phyloP scores from a whole-genome alignment of 1,140 invertebrate species.

The Globodera rostochiensis region DNA sequence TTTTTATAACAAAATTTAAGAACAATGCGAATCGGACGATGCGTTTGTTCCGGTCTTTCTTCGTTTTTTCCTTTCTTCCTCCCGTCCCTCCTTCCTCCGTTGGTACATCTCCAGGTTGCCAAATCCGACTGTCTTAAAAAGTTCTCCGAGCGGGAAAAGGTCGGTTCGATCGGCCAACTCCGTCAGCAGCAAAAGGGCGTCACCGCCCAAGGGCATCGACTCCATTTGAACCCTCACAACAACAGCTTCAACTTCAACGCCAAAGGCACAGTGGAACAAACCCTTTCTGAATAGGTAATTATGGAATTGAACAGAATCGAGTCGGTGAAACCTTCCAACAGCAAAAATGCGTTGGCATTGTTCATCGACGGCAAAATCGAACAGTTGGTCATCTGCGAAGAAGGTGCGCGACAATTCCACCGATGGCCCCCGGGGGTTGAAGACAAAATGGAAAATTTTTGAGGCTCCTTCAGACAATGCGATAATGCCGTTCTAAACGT shows the following conservation, averaged over 20 bases:
- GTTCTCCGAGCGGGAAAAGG: not conserved
- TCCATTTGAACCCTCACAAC: not conserved
- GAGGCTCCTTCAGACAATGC: slow-evolving; percentile 5
- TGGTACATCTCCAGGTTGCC: slow-evolving; percentile 25
- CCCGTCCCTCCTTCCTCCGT: slow-evolving; percentile 16
- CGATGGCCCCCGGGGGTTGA: not conserved
- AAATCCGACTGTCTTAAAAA: slow-evolving; percentile 30
- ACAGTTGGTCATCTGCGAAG: not conserved
- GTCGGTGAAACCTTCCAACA: not conserved
- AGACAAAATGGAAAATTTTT: not conserved
- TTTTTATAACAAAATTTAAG: no score
- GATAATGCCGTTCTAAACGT: not conserved
- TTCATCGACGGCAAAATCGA: slow-evolving; percentile 14
- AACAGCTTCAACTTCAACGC: not conserved
- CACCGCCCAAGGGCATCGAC: not conserved
- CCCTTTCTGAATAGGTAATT: slow-evolving; percentile 13
- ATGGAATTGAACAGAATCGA: slow-evolving; percentile 6
- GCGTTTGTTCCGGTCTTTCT: not conserved
- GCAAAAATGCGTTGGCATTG: not conserved
- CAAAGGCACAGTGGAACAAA: not conserved
- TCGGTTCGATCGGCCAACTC: slow-evolving; percentile 10
- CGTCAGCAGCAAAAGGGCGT: not conserved
- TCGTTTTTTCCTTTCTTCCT: slow-evolving; percentile 21
- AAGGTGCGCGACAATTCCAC: not conserved
- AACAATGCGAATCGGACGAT: not conserved